These are phyloP conservation scores for Glaucomys volans DNA, from an alignment of 2,113 vertebrate genomes.

Conservation along the genomic window DNA sequence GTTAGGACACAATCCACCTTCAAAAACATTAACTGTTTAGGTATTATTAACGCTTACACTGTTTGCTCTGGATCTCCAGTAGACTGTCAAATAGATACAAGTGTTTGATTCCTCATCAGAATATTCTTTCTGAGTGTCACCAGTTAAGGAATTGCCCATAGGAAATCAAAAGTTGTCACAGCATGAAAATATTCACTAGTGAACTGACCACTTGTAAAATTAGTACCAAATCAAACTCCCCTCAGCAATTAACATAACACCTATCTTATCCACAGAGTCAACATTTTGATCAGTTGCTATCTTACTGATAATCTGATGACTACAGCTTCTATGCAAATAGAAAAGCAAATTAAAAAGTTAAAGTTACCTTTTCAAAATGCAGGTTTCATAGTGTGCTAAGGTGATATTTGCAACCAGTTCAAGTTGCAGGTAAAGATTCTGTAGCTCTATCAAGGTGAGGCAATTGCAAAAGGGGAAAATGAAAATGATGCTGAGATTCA, in stretches of 20 bases:
- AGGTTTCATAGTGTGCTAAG: background rate
- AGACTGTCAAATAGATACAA: background rate
- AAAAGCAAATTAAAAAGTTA: conserved; percentile 20
- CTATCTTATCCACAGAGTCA: background rate
- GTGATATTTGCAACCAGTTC: background rate
- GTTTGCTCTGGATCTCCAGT: background rate
- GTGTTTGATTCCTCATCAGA: background rate
- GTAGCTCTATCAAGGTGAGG: background rate
- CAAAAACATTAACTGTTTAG: background rate
- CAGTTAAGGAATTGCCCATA: background rate
- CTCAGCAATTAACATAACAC: background rate
- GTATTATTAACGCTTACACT: background rate
- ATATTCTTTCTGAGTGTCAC: background rate
- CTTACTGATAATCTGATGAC: background rate
- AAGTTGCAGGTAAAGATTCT: background rate
- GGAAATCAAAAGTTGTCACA: background rate
- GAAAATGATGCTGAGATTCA: background rate
- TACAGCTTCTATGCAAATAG: conserved; percentile 3
- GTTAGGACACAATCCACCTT: background rate
- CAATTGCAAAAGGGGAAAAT: background rate
- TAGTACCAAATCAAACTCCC: background rate
- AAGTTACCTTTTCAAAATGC: conserved; percentile 11
- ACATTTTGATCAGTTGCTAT: background rate
- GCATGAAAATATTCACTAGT: background rate
- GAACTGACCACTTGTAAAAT: background rate